Percentiles rank a stretch among this genome's conserved stretches.
phyloP scores from a whole-genome alignment of 2,888 invertebrate genomes.

The Leucophenga maculata region DNA sequence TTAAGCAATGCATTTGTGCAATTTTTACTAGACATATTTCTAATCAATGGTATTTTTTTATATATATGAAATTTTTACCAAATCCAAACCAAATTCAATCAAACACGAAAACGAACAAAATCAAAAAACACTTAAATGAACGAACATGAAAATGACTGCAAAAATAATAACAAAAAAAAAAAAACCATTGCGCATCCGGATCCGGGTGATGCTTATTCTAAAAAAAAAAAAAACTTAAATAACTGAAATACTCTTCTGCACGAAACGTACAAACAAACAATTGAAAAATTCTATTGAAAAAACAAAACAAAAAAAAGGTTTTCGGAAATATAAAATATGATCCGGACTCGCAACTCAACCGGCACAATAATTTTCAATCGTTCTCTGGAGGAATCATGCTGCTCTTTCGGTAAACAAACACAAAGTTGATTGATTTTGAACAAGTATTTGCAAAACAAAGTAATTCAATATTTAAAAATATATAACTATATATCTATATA shows the following conservation, averaged over 20 bases:
- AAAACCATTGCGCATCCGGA: too few species aligned
- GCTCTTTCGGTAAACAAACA: slow-evolving; percentile 87
- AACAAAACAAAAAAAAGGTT: slow-evolving; percentile 76
- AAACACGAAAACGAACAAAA: slow-evolving; percentile 6
- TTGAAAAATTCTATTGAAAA: slow-evolving; percentile 39
- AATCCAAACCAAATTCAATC: slow-evolving; percentile 10
- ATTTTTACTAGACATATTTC: too few species aligned
- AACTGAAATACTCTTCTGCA: slow-evolving; percentile 13
- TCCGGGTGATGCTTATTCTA: too few species aligned
- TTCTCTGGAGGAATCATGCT: slow-evolving; percentile 93
- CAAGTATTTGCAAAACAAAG: slow-evolving; percentile 62
- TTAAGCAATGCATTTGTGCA: too few species aligned
- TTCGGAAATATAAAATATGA: slow-evolving; percentile 94
- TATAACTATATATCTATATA: slow-evolving; percentile 28
- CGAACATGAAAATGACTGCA: neutral
- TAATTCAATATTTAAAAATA: slow-evolving; percentile 45
- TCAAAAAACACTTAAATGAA: neutral
- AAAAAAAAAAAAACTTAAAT: too few species aligned
- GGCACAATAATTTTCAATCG: slow-evolving; percentile 96
- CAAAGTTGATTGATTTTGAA: slow-evolving; percentile 55
- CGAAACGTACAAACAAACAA: slow-evolving; percentile 32
- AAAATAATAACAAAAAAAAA: slow-evolving; percentile 28
- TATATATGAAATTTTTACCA: neutral
- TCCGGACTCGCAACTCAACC: slow-evolving; percentile 88
- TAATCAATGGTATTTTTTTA: slow-evolving; percentile 9